phyloP scores from a whole-genome alignment of 2,113 vertebrate species.

The Pterocles burchelli region DNA sequence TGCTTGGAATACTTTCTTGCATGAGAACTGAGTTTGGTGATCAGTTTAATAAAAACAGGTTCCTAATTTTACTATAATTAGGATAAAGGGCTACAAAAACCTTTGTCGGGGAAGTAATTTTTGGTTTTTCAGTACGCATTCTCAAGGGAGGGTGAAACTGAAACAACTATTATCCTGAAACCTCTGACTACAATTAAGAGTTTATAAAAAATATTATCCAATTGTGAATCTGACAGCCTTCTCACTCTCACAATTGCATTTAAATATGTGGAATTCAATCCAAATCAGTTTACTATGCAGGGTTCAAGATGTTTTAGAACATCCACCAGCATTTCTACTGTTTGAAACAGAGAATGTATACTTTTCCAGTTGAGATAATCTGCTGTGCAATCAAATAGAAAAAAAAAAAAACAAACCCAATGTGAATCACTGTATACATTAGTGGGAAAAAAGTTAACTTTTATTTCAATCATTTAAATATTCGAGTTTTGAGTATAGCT shows the following conservation, averaged over 20 bases:
- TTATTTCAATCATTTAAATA: conserved; percentile 66
- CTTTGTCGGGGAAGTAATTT: neutral
- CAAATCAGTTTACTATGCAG: neutral
- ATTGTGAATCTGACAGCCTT: neutral
- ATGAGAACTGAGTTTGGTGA: neutral
- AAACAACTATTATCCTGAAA: conserved; percentile 20
- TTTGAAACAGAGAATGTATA: neutral
- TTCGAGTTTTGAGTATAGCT: conserved; percentile 56
- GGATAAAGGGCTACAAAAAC: neutral
- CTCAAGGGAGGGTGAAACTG: neutral
- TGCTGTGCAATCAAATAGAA: neutral
- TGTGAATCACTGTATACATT: neutral
- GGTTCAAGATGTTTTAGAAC: neutral
- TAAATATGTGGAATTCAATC: neutral
- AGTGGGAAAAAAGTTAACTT: conserved; percentile 1
- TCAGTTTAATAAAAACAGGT: neutral
- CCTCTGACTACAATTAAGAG: neutral
- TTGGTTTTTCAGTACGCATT: neutral
- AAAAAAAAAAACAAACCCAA: neutral
- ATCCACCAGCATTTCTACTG: neutral
- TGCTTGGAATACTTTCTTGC: neutral
- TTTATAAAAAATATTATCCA: neutral
- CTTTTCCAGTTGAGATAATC: neutral
- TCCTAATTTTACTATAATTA: neutral
- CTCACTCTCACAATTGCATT: neutral